Conservation (phyloP, 1,140 invertebrate genomes). For the Drosophila quadrilineata region DNA sequence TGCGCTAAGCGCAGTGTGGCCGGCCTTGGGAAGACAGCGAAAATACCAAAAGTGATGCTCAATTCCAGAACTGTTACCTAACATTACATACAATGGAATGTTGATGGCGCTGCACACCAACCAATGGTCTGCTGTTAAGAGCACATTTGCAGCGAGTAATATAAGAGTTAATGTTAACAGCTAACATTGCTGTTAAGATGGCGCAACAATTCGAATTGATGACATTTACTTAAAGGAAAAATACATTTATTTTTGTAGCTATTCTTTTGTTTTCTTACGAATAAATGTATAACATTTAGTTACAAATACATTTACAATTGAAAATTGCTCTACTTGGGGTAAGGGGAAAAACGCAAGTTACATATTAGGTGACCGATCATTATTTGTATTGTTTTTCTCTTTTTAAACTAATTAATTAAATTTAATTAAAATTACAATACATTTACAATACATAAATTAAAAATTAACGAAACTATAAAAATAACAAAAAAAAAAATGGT, state of each 20-base stretch:
- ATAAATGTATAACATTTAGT: slow-evolving; percentile 76
- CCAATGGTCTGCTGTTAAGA: too few relatives aligned
- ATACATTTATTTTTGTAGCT: slow-evolving; percentile 78
- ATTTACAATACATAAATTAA: slow-evolving; percentile 44
- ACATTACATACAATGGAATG: too few relatives aligned
- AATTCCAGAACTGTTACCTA: slow-evolving; percentile 15
- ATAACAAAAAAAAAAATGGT: slow-evolving; percentile 7
- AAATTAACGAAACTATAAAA: slow-evolving; percentile 20
- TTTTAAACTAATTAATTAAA: slow-evolving; percentile 55
- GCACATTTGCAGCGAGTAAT: too few relatives aligned
- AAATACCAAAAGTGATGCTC: slow-evolving; percentile 10
- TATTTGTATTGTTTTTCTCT: too few relatives aligned
- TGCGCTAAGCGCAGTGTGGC: slow-evolving; percentile 20
- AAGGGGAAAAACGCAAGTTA: slow-evolving; percentile 47
- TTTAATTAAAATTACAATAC: slow-evolving; percentile 53
- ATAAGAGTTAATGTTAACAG: background rate
- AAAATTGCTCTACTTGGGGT: slow-evolving; percentile 68
- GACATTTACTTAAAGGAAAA: slow-evolving; percentile 60
- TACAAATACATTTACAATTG: slow-evolving; percentile 78
- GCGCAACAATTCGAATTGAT: background rate
- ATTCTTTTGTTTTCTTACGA: slow-evolving; percentile 71
- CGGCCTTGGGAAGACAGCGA: slow-evolving; percentile 2
- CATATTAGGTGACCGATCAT: too few relatives aligned
- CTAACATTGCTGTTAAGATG: background rate
- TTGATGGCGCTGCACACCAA: too few relatives aligned